Evolutionary conservation across 2,797 vertebrate genomes (phyloP).

Genomic region (Cossypha polioptera): DNA sequence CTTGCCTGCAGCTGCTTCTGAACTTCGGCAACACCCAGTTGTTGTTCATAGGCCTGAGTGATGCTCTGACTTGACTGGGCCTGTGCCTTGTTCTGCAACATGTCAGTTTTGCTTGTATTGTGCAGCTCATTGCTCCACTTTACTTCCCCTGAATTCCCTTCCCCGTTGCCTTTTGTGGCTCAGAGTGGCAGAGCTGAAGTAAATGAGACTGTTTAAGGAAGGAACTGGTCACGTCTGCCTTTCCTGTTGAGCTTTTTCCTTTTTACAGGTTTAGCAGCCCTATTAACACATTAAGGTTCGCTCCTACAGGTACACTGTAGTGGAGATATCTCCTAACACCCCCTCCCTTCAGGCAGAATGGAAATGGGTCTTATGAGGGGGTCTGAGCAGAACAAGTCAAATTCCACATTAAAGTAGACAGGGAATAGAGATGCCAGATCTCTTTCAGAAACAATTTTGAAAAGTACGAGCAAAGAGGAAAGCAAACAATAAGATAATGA

Average conservation of each 20-base stretch:
- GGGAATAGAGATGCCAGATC: not conserved
- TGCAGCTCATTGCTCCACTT: not conserved
- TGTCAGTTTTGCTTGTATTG: not conserved
- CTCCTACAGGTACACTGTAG: not conserved
- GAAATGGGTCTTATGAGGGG: not conserved
- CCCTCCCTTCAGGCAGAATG: not conserved
- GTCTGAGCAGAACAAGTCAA: not conserved
- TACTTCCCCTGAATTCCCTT: not conserved
- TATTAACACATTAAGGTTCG: not conserved
- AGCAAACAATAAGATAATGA: not conserved
- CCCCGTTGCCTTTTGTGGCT: not conserved
- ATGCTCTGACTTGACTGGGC: slow-evolving; percentile 40
- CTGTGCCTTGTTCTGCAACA: not conserved
- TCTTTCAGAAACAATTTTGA: not conserved
- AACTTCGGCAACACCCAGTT: not conserved
- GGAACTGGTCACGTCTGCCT: slow-evolving; percentile 16
- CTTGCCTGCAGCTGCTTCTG: not conserved
- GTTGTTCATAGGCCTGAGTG: not conserved
- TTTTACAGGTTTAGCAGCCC: not conserved
- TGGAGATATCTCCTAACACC: not conserved
- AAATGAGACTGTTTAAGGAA: not conserved
- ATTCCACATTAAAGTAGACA: not conserved
- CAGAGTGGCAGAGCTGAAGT: not conserved
- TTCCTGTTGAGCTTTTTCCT: slow-evolving; percentile 31
- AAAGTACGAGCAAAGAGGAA: not conserved